These are phyloP conservation scores for Acronicta psi DNA, from an alignment of 2,888 invertebrate species.

Conservation along the genomic window DNA sequence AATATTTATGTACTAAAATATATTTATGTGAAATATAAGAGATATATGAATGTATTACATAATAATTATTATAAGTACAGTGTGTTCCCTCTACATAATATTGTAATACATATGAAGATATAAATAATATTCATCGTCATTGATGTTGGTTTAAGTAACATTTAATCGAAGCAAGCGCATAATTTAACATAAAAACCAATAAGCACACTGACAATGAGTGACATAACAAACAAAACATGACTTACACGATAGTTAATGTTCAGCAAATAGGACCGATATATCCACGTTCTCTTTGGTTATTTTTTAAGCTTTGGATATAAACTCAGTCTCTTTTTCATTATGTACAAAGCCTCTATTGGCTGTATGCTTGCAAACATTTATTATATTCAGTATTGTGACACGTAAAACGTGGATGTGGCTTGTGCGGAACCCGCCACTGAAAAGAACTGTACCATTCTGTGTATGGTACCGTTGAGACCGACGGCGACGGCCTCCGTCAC, in stretches of 20 bases:
- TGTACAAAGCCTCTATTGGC: conserved; percentile 82
- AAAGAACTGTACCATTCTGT: conserved; percentile 91
- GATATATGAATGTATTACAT: conserved; percentile 44
- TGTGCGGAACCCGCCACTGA: conserved; percentile 90
- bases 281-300: conserved; percentile 85
- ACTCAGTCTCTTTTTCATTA: conserved; percentile 86
- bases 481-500: conserved; percentile 90
- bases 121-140: conserved; percentile 41
- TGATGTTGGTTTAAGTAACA: conserved; percentile 49
- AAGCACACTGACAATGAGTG: conserved; percentile 88
- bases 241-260: conserved; percentile 87
- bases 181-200: conserved; percentile 74
- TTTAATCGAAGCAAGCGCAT: conserved; percentile 84
- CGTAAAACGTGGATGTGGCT: conserved; percentile 91
- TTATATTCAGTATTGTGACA: conserved; percentile 88
- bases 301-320: conserved; percentile 82
- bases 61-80: conserved; percentile 28
- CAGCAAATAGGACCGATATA: conserved; percentile 82
- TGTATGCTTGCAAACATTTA: conserved; percentile 70
- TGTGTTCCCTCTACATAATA: conserved; percentile 32
- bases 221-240: conserved; percentile 88
- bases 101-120: conserved; percentile 34
- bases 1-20: conserved; percentile 18
- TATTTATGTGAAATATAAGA: conserved; percentile 31
- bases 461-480: conserved; percentile 90